Evolutionary conservation across 2,113 vertebrate species (phyloP).

Genomic region (Phylloscopus trochilus): DNA sequence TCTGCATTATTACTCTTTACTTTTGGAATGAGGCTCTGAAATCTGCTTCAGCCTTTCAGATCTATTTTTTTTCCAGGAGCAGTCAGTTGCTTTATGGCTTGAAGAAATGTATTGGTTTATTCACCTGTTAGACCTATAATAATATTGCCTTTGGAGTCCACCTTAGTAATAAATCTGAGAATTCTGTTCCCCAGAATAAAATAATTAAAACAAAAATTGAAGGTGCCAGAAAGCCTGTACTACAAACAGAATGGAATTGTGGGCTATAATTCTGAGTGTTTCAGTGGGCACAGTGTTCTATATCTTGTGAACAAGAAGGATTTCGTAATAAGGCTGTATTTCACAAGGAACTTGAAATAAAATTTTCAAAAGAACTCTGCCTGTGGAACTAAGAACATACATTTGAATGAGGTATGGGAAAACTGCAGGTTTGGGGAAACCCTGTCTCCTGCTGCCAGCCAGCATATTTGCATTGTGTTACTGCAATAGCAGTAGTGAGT

Average conservation of each 20-base stretch:
- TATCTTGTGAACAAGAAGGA: conserved; percentile 63
- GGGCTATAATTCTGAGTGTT: conserved; percentile 64
- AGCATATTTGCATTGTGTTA: not conserved
- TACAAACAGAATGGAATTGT: conserved; percentile 59
- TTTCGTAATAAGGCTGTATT: conserved; percentile 65
- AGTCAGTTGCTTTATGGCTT: conserved; percentile 62
- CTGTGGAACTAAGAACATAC: not conserved
- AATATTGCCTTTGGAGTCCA: conserved; percentile 67
- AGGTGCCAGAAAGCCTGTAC: conserved; percentile 56
- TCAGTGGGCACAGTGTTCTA: conserved; percentile 25
- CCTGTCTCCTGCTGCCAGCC: not conserved
- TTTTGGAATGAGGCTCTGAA: conserved; percentile 14
- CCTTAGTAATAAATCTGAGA: conserved; percentile 66
- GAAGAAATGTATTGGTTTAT: conserved; percentile 69
- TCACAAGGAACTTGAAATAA: conserved; percentile 59
- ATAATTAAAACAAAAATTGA: conserved; percentile 74
- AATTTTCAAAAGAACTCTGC: conserved; percentile 14
- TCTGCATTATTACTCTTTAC: not conserved
- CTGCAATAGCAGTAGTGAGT: not conserved
- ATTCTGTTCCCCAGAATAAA: conserved; percentile 62
- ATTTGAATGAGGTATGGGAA: not conserved
- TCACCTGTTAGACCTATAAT: conserved; percentile 71
- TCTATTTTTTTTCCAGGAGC: conserved; percentile 59
- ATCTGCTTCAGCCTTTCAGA: conserved; percentile 35
- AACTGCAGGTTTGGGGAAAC: not conserved